phyloP scores from a whole-genome alignment of 1,140 invertebrate species.

The Drosophila trapezifrons region DNA sequence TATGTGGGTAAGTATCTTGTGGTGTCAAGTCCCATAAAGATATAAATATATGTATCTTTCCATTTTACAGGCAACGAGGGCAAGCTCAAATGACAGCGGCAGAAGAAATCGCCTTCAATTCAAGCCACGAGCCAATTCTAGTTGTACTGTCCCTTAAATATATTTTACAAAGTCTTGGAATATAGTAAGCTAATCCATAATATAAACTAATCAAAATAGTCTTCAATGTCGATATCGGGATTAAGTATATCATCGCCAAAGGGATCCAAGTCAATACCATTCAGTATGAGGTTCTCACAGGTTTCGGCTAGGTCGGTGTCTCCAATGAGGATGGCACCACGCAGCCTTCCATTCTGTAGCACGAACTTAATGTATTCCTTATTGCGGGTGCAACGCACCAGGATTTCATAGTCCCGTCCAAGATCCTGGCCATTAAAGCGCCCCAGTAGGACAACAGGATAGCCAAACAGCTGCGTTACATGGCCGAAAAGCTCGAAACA shows the following conservation, averaged over 20 bases:
- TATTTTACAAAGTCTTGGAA: slow-evolving; percentile 20
- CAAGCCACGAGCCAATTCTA: slow-evolving; percentile 21
- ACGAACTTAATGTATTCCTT: slow-evolving; percentile 97
- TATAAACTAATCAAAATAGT: slow-evolving; percentile 96
- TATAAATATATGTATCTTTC: neutral
- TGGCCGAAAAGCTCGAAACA: slow-evolving; percentile 99
- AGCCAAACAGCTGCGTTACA: slow-evolving; percentile 97
- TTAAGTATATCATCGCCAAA: slow-evolving; percentile 97
- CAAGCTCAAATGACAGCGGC: slow-evolving; percentile 79
- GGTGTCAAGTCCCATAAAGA: neutral
- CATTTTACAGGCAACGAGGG: slow-evolving; percentile 70
- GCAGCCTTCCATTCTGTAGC: slow-evolving; percentile 92
- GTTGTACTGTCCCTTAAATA: slow-evolving; percentile 23
- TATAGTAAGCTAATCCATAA: slow-evolving; percentile 21
- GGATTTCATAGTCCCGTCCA: slow-evolving; percentile 92
- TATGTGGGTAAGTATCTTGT: slow-evolving; percentile 86
- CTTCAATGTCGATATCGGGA: slow-evolving; percentile 98
- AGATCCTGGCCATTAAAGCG: slow-evolving; percentile 97
- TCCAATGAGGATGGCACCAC: slow-evolving; percentile 97
- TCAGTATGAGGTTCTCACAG: slow-evolving; percentile 98
- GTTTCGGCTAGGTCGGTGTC: slow-evolving; percentile 99
- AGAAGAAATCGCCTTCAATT: slow-evolving; percentile 32
- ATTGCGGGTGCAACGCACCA: slow-evolving; percentile 93
- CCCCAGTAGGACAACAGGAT: slow-evolving; percentile 96
- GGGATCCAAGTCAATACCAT: slow-evolving; percentile 94